Evolutionary conservation across 2,113 vertebrate species (phyloP).

Genomic region (Dolichallabes microphthalmus): DNA sequence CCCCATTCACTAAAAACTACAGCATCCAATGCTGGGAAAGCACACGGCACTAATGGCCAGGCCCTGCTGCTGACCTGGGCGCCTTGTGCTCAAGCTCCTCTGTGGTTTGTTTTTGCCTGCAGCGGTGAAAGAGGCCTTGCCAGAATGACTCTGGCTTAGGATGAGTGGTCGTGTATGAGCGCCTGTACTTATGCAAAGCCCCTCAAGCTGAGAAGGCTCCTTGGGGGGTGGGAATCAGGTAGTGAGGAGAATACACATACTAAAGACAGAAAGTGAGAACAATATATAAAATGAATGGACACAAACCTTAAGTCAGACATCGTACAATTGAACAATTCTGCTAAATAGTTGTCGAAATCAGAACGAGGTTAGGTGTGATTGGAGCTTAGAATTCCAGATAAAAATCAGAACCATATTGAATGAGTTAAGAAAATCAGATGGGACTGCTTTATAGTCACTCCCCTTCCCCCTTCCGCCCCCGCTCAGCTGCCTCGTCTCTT

Average conservation of each 20-base stretch:
- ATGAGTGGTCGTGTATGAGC: background rate
- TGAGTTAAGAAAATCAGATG: conserved; percentile 28
- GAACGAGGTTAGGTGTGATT: background rate
- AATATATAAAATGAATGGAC: background rate
- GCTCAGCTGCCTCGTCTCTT: background rate
- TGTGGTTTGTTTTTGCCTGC: conserved; percentile 40
- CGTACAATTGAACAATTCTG: background rate
- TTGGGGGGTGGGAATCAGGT: background rate
- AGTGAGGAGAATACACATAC: background rate
- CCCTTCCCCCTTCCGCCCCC: background rate
- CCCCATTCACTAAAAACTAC: conserved; percentile 44
- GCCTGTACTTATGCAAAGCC: conserved; percentile 9
- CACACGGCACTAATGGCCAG: conserved; percentile 38
- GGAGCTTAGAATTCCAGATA: background rate
- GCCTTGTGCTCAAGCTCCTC: conserved; percentile 22
- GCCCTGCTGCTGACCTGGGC: conserved; percentile 43
- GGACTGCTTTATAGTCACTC: background rate
- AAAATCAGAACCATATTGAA: conserved; percentile 23
- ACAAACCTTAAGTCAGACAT: background rate
- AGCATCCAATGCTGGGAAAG: conserved; percentile 44
- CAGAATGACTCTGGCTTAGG: conserved; percentile 28
- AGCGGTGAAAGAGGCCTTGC: conserved; percentile 22
- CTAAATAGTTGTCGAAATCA: background rate
- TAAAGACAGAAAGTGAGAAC: background rate
- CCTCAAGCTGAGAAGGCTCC: background rate